Evolutionary conservation across 2,888 invertebrate species (phyloP).

Genomic region (Sarcophaga variegata): DNA sequence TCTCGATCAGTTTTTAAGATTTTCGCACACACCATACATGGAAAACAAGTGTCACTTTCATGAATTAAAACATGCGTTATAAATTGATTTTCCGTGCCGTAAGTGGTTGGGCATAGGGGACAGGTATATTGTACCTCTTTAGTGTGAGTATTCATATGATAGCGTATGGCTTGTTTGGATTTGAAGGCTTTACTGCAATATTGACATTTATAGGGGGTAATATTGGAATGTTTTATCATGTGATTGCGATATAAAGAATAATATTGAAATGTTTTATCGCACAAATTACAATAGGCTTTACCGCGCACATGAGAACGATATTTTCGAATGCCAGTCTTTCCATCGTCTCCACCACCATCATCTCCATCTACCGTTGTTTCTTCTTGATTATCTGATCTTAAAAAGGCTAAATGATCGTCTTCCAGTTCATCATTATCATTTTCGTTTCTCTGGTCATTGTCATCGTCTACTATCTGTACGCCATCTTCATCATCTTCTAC

Average conservation of each 20-base stretch:
- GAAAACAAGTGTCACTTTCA: slow-evolving; percentile 71
- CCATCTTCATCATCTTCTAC: slow-evolving; percentile 56
- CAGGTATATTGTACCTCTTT: slow-evolving; percentile 73
- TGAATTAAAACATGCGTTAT: slow-evolving; percentile 74
- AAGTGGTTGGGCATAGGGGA: slow-evolving; percentile 82
- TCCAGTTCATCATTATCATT: slow-evolving; percentile 24
- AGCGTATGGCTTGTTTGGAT: slow-evolving; percentile 75
- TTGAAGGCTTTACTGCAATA: slow-evolving; percentile 74
- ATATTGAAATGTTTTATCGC: slow-evolving; percentile 74
- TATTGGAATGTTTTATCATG: slow-evolving; percentile 75
- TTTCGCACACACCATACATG: slow-evolving; percentile 75
- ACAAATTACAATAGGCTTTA: slow-evolving; percentile 73
- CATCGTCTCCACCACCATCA: neutral
- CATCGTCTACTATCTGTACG: slow-evolving; percentile 54
- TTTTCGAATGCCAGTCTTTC: slow-evolving; percentile 49
- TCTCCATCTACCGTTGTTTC: slow-evolving; percentile 29
- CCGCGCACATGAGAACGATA: slow-evolving; percentile 74
- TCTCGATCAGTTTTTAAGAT: slow-evolving; percentile 72
- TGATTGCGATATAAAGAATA: slow-evolving; percentile 75
- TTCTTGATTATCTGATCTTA: slow-evolving; percentile 48
- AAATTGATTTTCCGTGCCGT: slow-evolving; percentile 75
- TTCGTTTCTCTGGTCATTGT: slow-evolving; percentile 35
- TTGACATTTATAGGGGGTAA: slow-evolving; percentile 74
- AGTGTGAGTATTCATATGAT: slow-evolving; percentile 75
- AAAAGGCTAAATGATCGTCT: slow-evolving; percentile 44